Conservation (phyloP, 2,797 vertebrate species). For the Vireo griseus region DNA sequence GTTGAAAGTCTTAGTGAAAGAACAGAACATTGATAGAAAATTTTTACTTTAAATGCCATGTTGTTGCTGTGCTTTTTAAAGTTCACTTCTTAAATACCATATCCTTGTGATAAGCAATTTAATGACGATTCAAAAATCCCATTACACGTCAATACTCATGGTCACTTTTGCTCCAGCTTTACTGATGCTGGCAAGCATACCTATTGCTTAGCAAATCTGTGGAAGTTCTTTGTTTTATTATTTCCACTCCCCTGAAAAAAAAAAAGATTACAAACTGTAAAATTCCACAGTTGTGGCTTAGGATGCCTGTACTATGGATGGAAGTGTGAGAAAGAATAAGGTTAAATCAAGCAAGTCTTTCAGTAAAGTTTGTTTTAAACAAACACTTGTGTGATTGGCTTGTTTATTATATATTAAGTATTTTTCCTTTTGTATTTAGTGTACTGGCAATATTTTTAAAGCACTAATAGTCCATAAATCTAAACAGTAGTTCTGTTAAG, state of each 20-base stretch:
- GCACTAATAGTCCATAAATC: not conserved
- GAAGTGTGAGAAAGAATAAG: not conserved
- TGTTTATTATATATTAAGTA: not conserved
- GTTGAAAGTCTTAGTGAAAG: slow-evolving; percentile 3
- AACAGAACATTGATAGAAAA: not conserved
- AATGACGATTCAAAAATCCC: not conserved
- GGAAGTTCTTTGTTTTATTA: not conserved
- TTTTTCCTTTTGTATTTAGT: not conserved
- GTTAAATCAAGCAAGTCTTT: not conserved
- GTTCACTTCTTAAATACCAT: not conserved
- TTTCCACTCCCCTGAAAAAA: not conserved
- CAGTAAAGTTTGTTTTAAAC: not conserved
- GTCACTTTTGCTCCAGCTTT: slow-evolving; percentile 9
- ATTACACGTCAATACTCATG: not conserved
- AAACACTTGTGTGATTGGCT: not conserved
- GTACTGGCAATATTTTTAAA: not conserved
- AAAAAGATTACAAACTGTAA: not conserved
- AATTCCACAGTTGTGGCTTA: not conserved
- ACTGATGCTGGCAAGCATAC: slow-evolving; percentile 14
- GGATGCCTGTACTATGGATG: not conserved
- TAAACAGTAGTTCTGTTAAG: slow-evolving; percentile 29
- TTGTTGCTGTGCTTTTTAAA: slow-evolving; percentile 6
- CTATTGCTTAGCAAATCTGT: not conserved
- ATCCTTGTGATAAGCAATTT: not conserved
- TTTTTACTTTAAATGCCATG: not conserved